These are phyloP conservation scores for Blomia tropicalis DNA, from an alignment of 2,888 invertebrate genomes.

Conservation along the genomic window DNA sequence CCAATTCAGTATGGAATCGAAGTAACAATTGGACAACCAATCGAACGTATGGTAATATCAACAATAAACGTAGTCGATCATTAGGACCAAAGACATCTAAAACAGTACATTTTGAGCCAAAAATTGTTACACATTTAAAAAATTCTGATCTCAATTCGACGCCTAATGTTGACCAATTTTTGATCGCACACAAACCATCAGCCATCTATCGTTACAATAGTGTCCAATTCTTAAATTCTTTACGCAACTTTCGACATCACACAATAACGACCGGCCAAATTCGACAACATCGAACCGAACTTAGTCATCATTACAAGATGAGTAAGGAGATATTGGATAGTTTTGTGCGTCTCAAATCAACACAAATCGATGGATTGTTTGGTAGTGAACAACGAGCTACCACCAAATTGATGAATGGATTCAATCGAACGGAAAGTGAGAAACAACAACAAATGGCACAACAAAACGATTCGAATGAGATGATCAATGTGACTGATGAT, in stretches of 20 bases:
- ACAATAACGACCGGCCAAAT: neutral
- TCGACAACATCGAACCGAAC: neutral
- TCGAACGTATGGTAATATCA: neutral
- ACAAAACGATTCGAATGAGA: too few species aligned
- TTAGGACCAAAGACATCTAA: neutral
- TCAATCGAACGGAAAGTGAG: neutral
- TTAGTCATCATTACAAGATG: neutral
- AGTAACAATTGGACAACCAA: neutral
- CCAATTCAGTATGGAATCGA: neutral
- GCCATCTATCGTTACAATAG: constrained; percentile 1
- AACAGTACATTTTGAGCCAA: neutral
- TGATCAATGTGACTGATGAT: too few species aligned
- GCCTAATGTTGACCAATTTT: neutral
- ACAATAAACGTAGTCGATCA: neutral
- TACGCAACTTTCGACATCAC: constrained; percentile 15
- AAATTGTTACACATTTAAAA: neutral
- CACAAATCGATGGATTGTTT: neutral
- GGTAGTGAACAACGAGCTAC: neutral
- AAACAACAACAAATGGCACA: too few species aligned
- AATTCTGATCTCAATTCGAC: neutral
- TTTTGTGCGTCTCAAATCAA: constrained; percentile 2
- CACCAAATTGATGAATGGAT: neutral
- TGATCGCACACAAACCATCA: constrained; percentile 1
- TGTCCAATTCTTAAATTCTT: neutral
- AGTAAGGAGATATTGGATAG: neutral